These are phyloP conservation scores for Sebastes umbrosus DNA, from an alignment of 2,797 vertebrate genomes.

Conservation along the genomic window DNA sequence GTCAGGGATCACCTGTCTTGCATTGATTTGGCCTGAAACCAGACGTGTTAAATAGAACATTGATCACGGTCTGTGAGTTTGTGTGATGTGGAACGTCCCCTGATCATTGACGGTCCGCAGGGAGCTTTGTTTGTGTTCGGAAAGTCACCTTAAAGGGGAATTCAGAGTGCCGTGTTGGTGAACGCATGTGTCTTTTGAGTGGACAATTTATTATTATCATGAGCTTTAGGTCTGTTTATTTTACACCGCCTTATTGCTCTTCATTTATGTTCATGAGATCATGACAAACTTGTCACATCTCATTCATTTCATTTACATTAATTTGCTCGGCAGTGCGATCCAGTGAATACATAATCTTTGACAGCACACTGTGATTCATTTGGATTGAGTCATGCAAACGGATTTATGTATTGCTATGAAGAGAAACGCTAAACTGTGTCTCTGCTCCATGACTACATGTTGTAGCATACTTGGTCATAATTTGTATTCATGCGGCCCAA, in stretches of 20 bases:
- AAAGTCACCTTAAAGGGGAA: slow-evolving; percentile 27
- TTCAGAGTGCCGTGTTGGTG: neutral
- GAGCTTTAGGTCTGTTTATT: neutral
- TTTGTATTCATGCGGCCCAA: neutral
- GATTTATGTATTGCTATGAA: neutral
- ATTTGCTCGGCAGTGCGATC: neutral
- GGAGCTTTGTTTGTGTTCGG: slow-evolving; percentile 17
- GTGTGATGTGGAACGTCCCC: slow-evolving; percentile 20
- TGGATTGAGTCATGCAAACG: neutral
- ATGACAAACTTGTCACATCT: slow-evolving; percentile 22
- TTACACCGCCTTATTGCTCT: neutral
- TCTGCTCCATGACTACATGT: neutral
- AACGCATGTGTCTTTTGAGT: neutral
- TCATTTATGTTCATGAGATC: slow-evolving; percentile 21
- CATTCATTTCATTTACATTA: slow-evolving; percentile 11
- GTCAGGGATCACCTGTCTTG: slow-evolving; percentile 42
- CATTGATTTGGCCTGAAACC: slow-evolving; percentile 54
- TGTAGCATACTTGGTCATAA: neutral
- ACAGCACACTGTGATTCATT: slow-evolving; percentile 8
- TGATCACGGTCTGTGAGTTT: slow-evolving; percentile 24
- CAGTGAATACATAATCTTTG: neutral
- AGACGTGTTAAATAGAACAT: slow-evolving; percentile 52
- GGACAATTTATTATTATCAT: neutral
- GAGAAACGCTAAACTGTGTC: neutral
- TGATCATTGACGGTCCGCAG: neutral